Conservation (phyloP, 2,888 invertebrate genomes). For the Drosophila lacicola region DNA sequence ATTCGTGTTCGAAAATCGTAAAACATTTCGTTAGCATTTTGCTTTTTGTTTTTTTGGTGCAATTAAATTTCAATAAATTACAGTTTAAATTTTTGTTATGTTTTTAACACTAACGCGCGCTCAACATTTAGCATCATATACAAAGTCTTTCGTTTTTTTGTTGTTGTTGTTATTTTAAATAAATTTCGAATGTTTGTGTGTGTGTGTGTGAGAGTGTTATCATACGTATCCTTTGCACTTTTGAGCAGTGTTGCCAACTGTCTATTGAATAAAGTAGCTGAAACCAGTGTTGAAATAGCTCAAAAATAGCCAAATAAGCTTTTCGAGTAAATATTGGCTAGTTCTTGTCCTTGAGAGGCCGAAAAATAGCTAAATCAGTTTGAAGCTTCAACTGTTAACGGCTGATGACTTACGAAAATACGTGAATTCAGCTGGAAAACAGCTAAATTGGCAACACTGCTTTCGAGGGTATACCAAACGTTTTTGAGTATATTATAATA, state of each 20-base stretch:
- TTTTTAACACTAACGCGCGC: conserved; percentile 59
- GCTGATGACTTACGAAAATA: too few relatives aligned
- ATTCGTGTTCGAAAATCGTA: conserved; percentile 71
- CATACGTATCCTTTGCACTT: conserved; percentile 61
- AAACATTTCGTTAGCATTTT: conserved; percentile 53
- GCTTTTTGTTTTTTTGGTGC: conserved; percentile 62
- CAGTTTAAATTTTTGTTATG: conserved; percentile 38
- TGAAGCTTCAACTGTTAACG: too few relatives aligned
- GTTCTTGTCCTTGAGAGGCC: too few relatives aligned
- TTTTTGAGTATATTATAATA: conserved; percentile 51
- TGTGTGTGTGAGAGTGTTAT: conserved; percentile 27
- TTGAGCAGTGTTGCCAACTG: neutral
- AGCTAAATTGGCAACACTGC: too few relatives aligned
- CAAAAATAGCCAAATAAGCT: too few relatives aligned
- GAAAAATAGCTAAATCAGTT: too few relatives aligned
- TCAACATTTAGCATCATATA: conserved; percentile 73
- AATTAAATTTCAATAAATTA: conserved; percentile 76
- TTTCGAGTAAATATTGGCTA: too few relatives aligned
- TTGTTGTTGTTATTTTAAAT: conserved; percentile 53
- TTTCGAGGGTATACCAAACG: conserved; percentile 58
- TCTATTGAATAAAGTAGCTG: too few relatives aligned
- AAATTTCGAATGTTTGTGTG: conserved; percentile 55
- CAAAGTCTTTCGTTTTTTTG: conserved; percentile 74
- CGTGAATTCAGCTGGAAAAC: too few relatives aligned
- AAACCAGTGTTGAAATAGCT: too few relatives aligned